A percentile compares a stretch with the other conserved stretches of the same genome.
These are phyloP conservation scores for Nomada lathburiana DNA, from an alignment of 2,888 invertebrate genomes.

Conservation along the genomic window DNA sequence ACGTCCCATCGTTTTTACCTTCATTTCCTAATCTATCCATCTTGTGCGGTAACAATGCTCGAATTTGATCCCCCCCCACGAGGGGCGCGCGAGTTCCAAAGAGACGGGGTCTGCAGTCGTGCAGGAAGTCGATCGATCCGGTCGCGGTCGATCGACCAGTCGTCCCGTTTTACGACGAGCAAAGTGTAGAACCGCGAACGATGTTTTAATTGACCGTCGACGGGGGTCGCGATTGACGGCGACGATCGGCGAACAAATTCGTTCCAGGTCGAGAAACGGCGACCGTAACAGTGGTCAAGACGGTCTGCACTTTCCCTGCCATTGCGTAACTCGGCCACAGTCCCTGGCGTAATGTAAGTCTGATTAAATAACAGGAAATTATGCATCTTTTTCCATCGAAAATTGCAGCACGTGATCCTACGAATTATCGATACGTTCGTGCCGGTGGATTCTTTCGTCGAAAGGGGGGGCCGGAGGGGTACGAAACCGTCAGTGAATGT, in stretches of 20 bases:
- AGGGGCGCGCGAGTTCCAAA: not conserved
- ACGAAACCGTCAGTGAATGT: too few species aligned
- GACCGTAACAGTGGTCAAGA: slow-evolving; percentile 74
- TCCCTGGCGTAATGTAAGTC: slow-evolving; percentile 69
- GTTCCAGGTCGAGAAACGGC: slow-evolving; percentile 65
- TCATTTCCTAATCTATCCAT: not conserved
- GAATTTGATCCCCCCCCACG: not conserved
- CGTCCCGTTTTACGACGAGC: not conserved
- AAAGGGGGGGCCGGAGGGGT: too few species aligned
- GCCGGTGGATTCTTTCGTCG: not conserved
- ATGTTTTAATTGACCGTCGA: not conserved
- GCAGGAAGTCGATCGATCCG: not conserved
- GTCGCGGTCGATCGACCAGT: not conserved
- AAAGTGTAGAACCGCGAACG: not conserved
- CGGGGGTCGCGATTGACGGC: slow-evolving; percentile 5
- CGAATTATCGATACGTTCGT: slow-evolving; percentile 13
- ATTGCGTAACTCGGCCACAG: slow-evolving; percentile 75
- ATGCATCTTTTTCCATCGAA: slow-evolving; percentile 63
- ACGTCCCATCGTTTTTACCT: not conserved
- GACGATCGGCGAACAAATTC: slow-evolving; percentile 50
- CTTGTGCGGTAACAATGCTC: not conserved
- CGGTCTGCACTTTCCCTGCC: slow-evolving; percentile 77
- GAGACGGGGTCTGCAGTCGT: not conserved
- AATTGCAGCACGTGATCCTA: slow-evolving; percentile 42
- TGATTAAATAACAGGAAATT: slow-evolving; percentile 74